Evolutionary conservation across 2,888 invertebrate genomes (phyloP).

Genomic region (Xestia ashworthii): DNA sequence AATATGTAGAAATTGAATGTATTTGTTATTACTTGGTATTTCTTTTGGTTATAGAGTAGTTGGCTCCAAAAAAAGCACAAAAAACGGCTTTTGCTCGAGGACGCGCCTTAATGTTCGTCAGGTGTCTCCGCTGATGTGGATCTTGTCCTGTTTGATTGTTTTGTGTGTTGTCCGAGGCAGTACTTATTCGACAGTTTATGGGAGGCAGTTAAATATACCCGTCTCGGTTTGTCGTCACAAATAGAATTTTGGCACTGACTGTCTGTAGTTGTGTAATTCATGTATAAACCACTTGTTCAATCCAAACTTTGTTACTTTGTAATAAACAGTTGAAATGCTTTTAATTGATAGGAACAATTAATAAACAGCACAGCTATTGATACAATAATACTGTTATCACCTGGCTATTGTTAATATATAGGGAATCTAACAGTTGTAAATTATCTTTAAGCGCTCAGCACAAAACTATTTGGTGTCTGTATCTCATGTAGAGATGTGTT

Average conservation of each 20-base stretch:
- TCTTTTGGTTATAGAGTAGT: too few relatives aligned
- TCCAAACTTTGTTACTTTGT: slow-evolving; percentile 82
- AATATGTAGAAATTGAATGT: too few relatives aligned
- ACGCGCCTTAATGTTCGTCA: slow-evolving; percentile 21
- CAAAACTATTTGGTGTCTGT: background rate
- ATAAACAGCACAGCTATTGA: slow-evolving; percentile 29
- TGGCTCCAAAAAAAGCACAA: too few relatives aligned
- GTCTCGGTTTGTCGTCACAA: slow-evolving; percentile 89
- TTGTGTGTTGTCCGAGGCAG: slow-evolving; percentile 80
- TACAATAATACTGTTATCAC: slow-evolving; percentile 29
- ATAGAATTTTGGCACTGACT: slow-evolving; percentile 90
- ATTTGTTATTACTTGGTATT: too few relatives aligned
- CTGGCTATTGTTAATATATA: slow-evolving; percentile 14
- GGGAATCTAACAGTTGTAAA: slow-evolving; percentile 34
- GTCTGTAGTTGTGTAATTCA: slow-evolving; percentile 89
- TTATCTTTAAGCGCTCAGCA: background rate
- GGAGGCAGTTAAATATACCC: slow-evolving; percentile 90
- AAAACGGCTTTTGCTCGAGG: too few relatives aligned
- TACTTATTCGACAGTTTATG: slow-evolving; percentile 89
- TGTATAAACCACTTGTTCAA: slow-evolving; percentile 88
- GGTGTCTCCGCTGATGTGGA: slow-evolving; percentile 31
- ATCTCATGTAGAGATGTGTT: slow-evolving; percentile 16
- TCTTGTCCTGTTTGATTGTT: slow-evolving; percentile 56
- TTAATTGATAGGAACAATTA: slow-evolving; percentile 44
- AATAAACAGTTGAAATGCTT: slow-evolving; percentile 61